Conservation (phyloP, 2,888 invertebrate genomes). For the Rhabditoides inermis region DNA sequence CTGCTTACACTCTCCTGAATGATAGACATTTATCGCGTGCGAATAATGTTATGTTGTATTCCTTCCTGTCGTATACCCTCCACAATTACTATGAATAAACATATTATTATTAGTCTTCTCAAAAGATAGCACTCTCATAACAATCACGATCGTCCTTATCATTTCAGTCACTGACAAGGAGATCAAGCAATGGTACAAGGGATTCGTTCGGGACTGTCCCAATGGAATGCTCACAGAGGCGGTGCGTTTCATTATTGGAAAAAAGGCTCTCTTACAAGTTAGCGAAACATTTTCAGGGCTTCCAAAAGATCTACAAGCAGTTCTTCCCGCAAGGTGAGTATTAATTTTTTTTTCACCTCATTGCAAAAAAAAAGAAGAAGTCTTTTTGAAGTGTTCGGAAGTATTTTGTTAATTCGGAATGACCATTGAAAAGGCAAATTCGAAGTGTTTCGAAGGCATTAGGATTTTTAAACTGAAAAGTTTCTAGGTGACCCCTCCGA, state of each 20-base stretch:
- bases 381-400: no score
- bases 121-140: not conserved
- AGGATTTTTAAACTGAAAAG: no score
- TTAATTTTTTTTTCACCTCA: no score
- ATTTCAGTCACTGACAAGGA: conserved; percentile 56
- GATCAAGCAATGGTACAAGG: conserved; percentile 63
- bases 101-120: no score
- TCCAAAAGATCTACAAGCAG: conserved; percentile 98
- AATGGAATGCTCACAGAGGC: conserved; percentile 88
- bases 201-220: conserved; percentile 89
- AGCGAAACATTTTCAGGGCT: conserved; percentile 66
- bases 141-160: no score
- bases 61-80: no score
- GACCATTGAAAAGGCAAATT: no score
- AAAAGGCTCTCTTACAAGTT: conserved; percentile 1
- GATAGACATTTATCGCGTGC: not conserved
- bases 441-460: no score
- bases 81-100: no score
- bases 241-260: conserved; percentile 59
- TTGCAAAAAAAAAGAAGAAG: no score
- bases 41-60: no score
- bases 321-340: conserved; percentile 99
- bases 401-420: no score
- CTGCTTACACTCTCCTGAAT: not conserved
- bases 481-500: conserved; percentile 75